Evolutionary conservation across 2,113 vertebrate genomes (phyloP), one percentile per base, ranked within the genome.

Genomic region (Erythrolamprus reginae): DNA sequence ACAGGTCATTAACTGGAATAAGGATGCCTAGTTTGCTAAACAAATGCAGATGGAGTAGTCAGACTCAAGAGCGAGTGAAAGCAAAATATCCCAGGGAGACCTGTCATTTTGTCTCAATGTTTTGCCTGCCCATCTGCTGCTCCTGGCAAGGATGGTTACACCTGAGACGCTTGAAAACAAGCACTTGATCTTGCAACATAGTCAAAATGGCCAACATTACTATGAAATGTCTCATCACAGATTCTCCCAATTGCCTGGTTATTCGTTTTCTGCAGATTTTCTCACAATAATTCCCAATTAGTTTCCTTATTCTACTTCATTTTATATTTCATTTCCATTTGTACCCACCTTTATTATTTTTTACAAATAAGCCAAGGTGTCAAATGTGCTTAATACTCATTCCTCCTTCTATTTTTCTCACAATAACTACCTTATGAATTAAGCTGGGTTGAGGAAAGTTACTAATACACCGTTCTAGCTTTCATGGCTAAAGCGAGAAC

Each of bases 1-100:
- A 96, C 88, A 85, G 92, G 48, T 91, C 89, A 95, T 94, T 93
- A 93, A 90, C 92, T 93, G 48, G 50, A 93, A 87, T 86, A 90
- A 92, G 6, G 12, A 55, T 24, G 53, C 45, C 24, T 0, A 0
- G 48, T 4, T 58, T 90, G 88, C 93, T 65, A 42, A 56, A 5
- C 15, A 21, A 86, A 91, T 92, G 94, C 56, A 55, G 1, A 82
- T 13, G 58, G 89, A 84, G n/a, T 33, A 70, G 38, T 19, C 23
- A 88, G 90, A 92, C 52, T 23, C 0, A 33, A 83, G 24, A 93
- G 24, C 93, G 53, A 93, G 47, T 19, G 77, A 87, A 92, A 85
- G 61, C 90, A 93, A 94, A 89, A 0, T 38, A 86, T 53, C 48
- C 61, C 17, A 88, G 45, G 3, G 82, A 83, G 51, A 89, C 88